phyloP scores from a whole-genome alignment of 2,797 vertebrate genomes.

The Phoeniculus purpureus region DNA sequence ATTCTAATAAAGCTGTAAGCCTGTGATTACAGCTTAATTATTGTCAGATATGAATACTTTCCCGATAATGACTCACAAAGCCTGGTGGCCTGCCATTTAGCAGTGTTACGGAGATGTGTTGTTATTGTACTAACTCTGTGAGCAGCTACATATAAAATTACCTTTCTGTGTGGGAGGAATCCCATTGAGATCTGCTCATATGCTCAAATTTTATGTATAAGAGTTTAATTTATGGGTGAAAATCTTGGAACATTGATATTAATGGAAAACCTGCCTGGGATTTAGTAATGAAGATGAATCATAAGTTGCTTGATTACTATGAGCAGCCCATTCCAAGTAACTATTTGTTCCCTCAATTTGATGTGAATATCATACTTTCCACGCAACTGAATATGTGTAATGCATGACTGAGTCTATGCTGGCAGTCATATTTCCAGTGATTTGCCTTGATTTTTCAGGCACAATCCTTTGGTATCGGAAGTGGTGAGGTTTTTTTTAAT shows the following conservation, averaged over 20 bases:
- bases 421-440: not conserved
- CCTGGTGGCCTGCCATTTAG: not conserved
- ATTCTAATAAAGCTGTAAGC: not conserved
- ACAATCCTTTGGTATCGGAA: not conserved
- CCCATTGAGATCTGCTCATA: not conserved
- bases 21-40: slow-evolving; percentile 12
- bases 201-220: not conserved
- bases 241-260: not conserved
- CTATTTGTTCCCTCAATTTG: not conserved
- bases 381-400: not conserved
- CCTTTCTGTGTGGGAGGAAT: slow-evolving; percentile 15
- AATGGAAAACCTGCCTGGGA: not conserved
- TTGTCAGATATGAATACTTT: slow-evolving; percentile 2
- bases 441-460: not conserved
- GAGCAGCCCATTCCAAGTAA: not conserved
- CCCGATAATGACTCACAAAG: not conserved
- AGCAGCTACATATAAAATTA: not conserved
- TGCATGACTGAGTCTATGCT: not conserved
- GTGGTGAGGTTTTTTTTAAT: not conserved
- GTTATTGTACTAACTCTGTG: not conserved
- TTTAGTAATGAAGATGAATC: slow-evolving; percentile 9
- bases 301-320: not conserved
- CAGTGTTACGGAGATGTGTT: not conserved
- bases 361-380: not conserved
- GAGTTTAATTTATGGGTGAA: slow-evolving; percentile 10